These are phyloP conservation scores for Drosophila atroscutellata DNA, from an alignment of 2,888 invertebrate genomes.

Conservation along the genomic window DNA sequence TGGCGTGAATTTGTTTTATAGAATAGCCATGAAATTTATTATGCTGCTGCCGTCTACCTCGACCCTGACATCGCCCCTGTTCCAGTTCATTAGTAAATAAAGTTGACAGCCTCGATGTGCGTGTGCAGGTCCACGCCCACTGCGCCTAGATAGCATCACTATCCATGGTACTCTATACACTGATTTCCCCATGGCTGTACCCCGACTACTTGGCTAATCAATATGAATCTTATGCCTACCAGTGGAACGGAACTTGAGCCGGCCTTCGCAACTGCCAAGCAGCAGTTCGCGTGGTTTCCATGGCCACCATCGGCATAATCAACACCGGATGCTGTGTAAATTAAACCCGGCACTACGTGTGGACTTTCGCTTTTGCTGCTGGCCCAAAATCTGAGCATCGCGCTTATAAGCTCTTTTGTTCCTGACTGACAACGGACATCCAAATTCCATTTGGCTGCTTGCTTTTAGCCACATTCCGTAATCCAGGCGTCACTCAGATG, in stretches of 20 bases:
- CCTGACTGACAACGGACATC: conserved; percentile 25
- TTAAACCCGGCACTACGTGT: conserved; percentile 47
- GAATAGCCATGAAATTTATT: conserved; percentile 35
- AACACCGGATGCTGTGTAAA: conserved; percentile 75
- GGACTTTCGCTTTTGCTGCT: neutral
- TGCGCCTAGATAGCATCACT: conserved; percentile 2
- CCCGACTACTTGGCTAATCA: conserved; percentile 62
- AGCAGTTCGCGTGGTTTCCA: conserved; percentile 16
- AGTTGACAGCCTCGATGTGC: conserved; percentile 68
- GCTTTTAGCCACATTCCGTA: conserved; percentile 11
- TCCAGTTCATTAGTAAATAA: conserved; percentile 76
- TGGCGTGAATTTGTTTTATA: conserved; percentile 25
- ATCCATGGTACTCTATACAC: conserved; percentile 24
- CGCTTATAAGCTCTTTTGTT: conserved; percentile 30
- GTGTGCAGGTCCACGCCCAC: conserved; percentile 42
- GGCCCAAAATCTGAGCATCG: neutral
- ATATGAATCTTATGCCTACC: conserved; percentile 65
- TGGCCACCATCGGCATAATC: conserved; percentile 52
- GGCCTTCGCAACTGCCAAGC: conserved; percentile 23
- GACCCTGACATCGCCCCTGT: conserved; percentile 20
- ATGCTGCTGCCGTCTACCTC: conserved; percentile 9
- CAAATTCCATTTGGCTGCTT: conserved; percentile 37
- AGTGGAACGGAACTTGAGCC: conserved; percentile 35
- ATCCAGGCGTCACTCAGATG: conserved; percentile 47
- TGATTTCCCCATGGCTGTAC: conserved; percentile 66